A percentile compares a stretch with the other conserved stretches of the same genome.
These are phyloP conservation scores for Anthoscopus minutus DNA, from an alignment of 2,113 vertebrate species.

Conservation along the genomic window DNA sequence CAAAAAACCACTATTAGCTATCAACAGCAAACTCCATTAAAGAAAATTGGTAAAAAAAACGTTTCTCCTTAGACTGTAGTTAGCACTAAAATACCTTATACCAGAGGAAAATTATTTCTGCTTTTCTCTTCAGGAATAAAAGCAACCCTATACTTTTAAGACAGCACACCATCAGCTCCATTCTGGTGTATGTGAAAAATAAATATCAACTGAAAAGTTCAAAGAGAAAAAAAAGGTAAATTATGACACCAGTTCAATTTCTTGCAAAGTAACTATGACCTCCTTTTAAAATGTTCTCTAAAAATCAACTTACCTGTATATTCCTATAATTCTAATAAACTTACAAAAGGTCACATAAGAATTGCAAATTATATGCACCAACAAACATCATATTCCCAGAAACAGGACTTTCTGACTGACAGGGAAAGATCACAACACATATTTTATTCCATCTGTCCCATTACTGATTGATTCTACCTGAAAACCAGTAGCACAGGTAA, in stretches of 20 bases:
- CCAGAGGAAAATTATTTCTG: neutral
- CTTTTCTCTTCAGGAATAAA: neutral
- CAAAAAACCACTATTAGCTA: neutral
- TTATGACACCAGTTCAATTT: neutral
- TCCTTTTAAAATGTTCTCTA: neutral
- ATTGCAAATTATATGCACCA: neutral
- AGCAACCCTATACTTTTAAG: neutral
- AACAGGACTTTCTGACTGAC: neutral
- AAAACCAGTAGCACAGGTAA: accelerated
- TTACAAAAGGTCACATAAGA: neutral
- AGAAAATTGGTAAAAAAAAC: neutral
- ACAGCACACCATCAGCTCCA: neutral
- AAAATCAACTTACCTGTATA: neutral
- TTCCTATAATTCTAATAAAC: neutral
- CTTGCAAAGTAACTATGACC: neutral
- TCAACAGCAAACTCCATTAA: neutral
- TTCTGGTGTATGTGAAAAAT: neutral
- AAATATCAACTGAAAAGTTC: neutral
- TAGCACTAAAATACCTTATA: neutral
- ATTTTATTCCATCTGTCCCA: neutral
- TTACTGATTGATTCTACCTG: neutral
- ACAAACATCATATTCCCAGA: neutral
- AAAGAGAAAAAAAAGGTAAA: neutral
- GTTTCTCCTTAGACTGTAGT: neutral
- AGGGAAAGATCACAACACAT: neutral